Percentiles rank a stretch among this genome's conserved stretches.
These are phyloP conservation scores for Candoia aspera DNA, from an alignment of 2,113 vertebrate species.

Conservation along the genomic window DNA sequence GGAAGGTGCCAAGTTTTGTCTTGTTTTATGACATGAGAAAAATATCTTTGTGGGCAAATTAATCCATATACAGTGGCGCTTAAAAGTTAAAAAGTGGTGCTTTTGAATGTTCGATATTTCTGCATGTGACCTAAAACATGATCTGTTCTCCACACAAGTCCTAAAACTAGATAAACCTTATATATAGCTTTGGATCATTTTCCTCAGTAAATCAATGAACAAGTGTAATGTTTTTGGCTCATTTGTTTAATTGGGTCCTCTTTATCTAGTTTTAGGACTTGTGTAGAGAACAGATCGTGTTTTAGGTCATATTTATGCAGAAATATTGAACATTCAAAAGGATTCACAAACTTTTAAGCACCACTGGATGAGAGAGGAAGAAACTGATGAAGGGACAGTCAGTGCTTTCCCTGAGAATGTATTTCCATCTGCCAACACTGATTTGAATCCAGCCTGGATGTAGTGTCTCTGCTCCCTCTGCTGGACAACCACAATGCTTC, in stretches of 20 bases:
- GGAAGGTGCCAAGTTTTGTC: not conserved
- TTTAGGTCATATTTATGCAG: not conserved
- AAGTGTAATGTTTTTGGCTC: not conserved
- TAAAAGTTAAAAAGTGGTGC: not conserved
- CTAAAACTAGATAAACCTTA: not conserved
- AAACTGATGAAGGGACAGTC: not conserved
- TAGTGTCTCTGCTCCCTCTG: constrained; percentile 34
- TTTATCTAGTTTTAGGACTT: not conserved
- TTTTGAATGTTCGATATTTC: not conserved
- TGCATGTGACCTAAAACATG: not conserved
- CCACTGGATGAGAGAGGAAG: not conserved
- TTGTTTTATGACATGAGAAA: not conserved
- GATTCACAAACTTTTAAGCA: not conserved
- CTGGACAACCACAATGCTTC: constrained; percentile 2
- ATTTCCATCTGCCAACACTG: not conserved
- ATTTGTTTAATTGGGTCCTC: not conserved
- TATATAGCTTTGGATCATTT: not conserved
- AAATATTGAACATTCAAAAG: not conserved
- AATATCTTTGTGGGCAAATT: not conserved
- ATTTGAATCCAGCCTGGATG: not conserved
- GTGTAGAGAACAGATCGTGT: not conserved
- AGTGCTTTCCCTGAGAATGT: not conserved
- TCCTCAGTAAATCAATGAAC: not conserved
- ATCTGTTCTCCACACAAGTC: not conserved
- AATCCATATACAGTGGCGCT: not conserved